Conservation (phyloP, 2,888 invertebrate genomes). For the Ichneumoninae sp. region DNA sequence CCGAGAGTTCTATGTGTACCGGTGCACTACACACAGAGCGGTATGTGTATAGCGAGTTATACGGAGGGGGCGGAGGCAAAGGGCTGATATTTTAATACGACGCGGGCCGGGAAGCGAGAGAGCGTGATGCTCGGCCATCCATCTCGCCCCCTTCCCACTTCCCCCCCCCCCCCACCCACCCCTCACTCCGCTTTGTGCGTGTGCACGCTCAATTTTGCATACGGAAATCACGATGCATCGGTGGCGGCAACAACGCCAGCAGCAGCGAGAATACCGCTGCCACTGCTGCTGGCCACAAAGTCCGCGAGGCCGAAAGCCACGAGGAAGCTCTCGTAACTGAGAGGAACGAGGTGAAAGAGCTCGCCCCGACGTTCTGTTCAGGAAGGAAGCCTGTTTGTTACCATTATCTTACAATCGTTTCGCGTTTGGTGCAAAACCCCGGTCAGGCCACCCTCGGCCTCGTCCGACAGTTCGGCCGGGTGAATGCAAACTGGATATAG, state of each 20-base stretch:
- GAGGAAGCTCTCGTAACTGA: slow-evolving; percentile 33
- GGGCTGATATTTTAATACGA: slow-evolving; percentile 66
- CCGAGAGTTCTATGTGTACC: slow-evolving; percentile 17
- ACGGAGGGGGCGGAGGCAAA: slow-evolving; percentile 28
- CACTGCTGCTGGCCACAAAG: slow-evolving; percentile 5
- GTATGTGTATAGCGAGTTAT: neutral
- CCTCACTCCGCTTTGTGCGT: slow-evolving; percentile 74
- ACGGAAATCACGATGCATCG: slow-evolving; percentile 82
- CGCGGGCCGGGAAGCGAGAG: slow-evolving; percentile 76
- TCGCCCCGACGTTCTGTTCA: slow-evolving; percentile 81
- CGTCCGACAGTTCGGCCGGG: slow-evolving; percentile 32
- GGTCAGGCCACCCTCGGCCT: slow-evolving; percentile 37
- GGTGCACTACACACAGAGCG: slow-evolving; percentile 10
- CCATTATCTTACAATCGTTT: slow-evolving; percentile 81
- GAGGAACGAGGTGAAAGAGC: slow-evolving; percentile 63
- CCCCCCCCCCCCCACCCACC: neutral
- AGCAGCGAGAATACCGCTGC: slow-evolving; percentile 19
- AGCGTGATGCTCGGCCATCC: slow-evolving; percentile 84
- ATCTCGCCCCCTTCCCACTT: slow-evolving; percentile 72
- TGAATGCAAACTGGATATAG: slow-evolving; percentile 22
- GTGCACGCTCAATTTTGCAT: slow-evolving; percentile 83
- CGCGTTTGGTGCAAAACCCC: slow-evolving; percentile 61
- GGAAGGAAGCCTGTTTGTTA: slow-evolving; percentile 85
- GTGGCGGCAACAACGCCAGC: slow-evolving; percentile 37
- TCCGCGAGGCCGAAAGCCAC: slow-evolving; percentile 32